Base-by-base conservation (phyloP, 2,113 vertebrate species). In the Himantopus leucocephalus region DNA sequence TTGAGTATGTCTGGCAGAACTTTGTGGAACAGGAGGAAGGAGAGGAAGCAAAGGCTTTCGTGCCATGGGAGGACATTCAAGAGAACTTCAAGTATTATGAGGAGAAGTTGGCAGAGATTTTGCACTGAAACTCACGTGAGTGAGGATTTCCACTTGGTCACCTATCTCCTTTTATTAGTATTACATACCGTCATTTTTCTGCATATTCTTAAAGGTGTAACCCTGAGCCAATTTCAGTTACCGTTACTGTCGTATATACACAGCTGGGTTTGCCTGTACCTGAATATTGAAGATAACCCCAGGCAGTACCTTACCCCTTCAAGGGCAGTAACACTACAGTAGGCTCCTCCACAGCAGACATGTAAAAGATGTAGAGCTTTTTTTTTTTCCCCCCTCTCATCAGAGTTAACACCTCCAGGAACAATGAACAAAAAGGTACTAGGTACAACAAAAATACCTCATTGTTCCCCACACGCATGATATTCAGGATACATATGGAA, bases 41-140 rank as follows among this genome's bases (percentile, higher is more conserved):
- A 6, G 97, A 98, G 85, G 97, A 98, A 85, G 91, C 96, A 59
- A 96, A 99, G 96, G 91, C 96, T 35, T 99, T 99, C 34, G 98
- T 98, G 85, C 98, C 98, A 15, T 99, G 99, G 99, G 99, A 99
- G 93, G 99, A 99, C 98, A 99, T 99, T 96, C 99, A 99, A 97
- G 99, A 99, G 66, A 99, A 99, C 97, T 99, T 99, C 43, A 98
- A 98, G 30, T 99, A 98, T 94, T 99, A 99, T 2, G 99, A 99
- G 32, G 99, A 99, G 48, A 99, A 99, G 97, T 29, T 99, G 95
- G 97, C 98, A 1, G 99, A 99, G 67, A 98, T 99, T 94, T 97
- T 99, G 37, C 98, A 98, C 35, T 98, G 98, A 98, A 89, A 62
- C 15, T 81, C 47, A 16, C 8, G 96, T 96, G 67, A 90, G 96